Percentiles rank a stretch among this genome's conserved stretches.
Evolutionary conservation across 2,113 vertebrate species (phyloP).

Genomic region (Perca schrenkii): DNA sequence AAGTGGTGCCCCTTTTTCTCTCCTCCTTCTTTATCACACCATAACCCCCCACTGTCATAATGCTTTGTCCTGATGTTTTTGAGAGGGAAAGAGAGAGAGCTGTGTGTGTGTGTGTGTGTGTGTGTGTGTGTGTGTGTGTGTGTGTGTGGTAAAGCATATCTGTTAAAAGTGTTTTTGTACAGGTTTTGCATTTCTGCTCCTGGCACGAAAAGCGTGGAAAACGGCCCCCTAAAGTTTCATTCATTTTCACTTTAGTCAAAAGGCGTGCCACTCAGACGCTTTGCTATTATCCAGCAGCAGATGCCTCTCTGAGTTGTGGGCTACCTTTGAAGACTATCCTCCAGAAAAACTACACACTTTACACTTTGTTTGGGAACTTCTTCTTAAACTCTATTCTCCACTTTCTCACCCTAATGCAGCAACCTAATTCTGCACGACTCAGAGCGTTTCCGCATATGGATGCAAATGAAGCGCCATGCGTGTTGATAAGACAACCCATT

Average conservation of each 20-base stretch:
- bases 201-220: constrained; percentile 35
- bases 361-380: constrained; percentile 35
- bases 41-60: constrained; percentile 58
- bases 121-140: background rate
- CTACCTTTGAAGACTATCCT: constrained; percentile 28
- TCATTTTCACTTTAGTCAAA: constrained; percentile 52
- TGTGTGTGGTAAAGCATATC: constrained; percentile 6
- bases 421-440: constrained; percentile 41
- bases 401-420: constrained; percentile 18
- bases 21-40: constrained; percentile 74
- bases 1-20: constrained; percentile 69
- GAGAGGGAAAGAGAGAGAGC: background rate
- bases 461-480: constrained; percentile 56
- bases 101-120: background rate
- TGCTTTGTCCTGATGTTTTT: constrained; percentile 66
- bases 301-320: constrained; percentile 18
- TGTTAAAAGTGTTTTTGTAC: constrained; percentile 21
- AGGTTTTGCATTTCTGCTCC: constrained; percentile 25
- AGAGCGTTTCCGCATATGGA: constrained; percentile 30
- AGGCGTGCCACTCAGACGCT: constrained; percentile 27
- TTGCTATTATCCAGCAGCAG: constrained; percentile 33
- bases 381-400: constrained; percentile 17
- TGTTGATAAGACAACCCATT: constrained; percentile 56
- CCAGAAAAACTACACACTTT: constrained; percentile 16
- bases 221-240: constrained; percentile 45